Base-by-base conservation (phyloP, 2,113 vertebrate genomes). In the Cyanoramphus novaezelandiae region DNA sequence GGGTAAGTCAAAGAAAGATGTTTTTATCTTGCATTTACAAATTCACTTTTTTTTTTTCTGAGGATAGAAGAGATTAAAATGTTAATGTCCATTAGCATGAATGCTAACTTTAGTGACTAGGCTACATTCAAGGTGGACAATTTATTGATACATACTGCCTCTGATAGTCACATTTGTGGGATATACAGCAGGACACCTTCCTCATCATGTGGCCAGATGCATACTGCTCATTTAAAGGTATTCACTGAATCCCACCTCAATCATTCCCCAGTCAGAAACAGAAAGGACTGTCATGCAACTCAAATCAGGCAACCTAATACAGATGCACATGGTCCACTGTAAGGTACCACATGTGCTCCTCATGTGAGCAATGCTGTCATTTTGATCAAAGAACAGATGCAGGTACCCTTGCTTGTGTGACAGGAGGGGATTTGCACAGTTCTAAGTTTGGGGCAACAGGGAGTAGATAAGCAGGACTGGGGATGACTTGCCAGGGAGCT, bases 271-370 rank as follows among this genome's bases (percentile, higher is more conserved):
- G 29, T 27, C 41, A 74, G n/a, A 69, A 37, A 37, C 31, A n/a
- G 29, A 13, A 69, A 76, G 24, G 52, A 25, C 86, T 53, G 28
- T 16, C 70, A 52, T 5, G 14, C 20, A 55, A 19, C 35, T 27
- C 13, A 5, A 8, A 47, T 23, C 31, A 59, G 55, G 29, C 28
- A 85, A 11, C 18, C 39, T 25, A 25, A 44, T 24, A 14, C 1
- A 13, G 41, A 65, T 17, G 7, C 35, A 57, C 18, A 2, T 1
- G 6, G 19, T 82, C 57, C 46, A 46, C 37, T 46, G 12, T 9
- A 27, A 1, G 5, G 53, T 17, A 79, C 11, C 49, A 47, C 23
- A 4, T 0, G 0, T n/a, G 29, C 21, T 82, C 37, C 41, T 69
- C 28, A 12, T 11, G 13, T 12, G 39, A 64, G 27, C 8, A 2